A percentile compares a stretch with the other conserved stretches of the same genome.
These are phyloP conservation scores for Drosophila barbarae DNA, from an alignment of 2,888 invertebrate genomes.

Conservation along the genomic window DNA sequence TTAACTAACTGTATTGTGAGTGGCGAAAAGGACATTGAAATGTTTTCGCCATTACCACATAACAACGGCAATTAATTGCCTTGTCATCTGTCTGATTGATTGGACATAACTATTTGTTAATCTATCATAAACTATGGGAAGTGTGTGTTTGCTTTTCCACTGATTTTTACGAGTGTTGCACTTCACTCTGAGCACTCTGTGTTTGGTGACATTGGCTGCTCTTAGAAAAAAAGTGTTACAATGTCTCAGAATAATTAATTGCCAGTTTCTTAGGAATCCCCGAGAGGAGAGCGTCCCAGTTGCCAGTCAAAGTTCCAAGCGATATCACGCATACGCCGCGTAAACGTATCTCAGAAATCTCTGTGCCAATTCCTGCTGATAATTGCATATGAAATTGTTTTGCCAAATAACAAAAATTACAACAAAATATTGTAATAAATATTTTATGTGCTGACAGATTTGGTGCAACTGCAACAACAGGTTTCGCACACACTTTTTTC, in stretches of 20 bases:
- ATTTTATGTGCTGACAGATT: constrained; percentile 66
- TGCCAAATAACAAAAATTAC: constrained; percentile 40
- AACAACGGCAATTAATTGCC: constrained; percentile 22
- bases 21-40: constrained; percentile 68
- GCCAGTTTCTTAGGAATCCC: constrained; percentile 16
- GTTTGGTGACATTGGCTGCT: constrained; percentile 16
- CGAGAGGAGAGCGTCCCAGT: constrained; percentile 44
- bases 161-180: constrained; percentile 43
- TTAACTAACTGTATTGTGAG: constrained; percentile 56
- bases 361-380: constrained; percentile 34
- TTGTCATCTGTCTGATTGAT: constrained; percentile 65
- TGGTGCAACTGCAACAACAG: constrained; percentile 63
- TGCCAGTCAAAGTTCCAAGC: constrained; percentile 42
- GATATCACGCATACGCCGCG: constrained; percentile 60
- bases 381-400: constrained; percentile 59
- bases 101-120: constrained; percentile 49
- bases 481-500: constrained; percentile 42
- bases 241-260: constrained; percentile 47
- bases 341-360: constrained; percentile 21
- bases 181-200: constrained; percentile 12
- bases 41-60: constrained; percentile 57
- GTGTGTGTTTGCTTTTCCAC: constrained; percentile 43
- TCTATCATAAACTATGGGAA: constrained; percentile 9
- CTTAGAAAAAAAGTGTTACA: constrained; percentile 59
- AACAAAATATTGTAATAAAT: constrained; percentile 60